phyloP scores from a whole-genome alignment of 2,113 vertebrate species.

The Hemicordylus capensis region DNA sequence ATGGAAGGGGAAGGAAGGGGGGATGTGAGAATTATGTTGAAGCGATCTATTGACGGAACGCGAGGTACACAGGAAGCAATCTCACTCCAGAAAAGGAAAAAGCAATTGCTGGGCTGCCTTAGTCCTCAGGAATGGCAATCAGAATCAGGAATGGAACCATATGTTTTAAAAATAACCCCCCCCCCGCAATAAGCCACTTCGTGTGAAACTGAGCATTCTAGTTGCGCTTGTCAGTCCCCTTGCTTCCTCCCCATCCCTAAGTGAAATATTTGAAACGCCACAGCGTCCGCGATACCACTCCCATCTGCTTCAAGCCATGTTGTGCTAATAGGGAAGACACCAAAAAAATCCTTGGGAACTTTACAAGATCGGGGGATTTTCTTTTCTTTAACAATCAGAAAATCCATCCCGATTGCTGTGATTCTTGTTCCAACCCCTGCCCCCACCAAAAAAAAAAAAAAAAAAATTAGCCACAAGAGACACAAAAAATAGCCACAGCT shows the following conservation, averaged over 20 bases:
- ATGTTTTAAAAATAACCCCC: neutral
- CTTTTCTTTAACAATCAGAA: neutral
- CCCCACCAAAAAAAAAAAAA: too few species aligned
- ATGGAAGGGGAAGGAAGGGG: neutral
- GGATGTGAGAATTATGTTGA: neutral
- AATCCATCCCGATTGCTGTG: too few species aligned
- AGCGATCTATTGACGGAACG: neutral
- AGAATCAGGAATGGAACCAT: neutral
- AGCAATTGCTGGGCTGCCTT: neutral
- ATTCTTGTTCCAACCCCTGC: neutral
- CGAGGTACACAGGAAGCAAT: neutral
- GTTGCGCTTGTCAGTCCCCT: neutral
- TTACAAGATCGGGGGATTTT: neutral
- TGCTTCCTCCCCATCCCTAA: neutral
- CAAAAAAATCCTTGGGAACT: neutral
- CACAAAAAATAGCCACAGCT: neutral
- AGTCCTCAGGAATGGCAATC: too few species aligned
- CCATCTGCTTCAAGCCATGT: neutral
- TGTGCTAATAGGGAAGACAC: neutral
- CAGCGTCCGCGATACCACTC: neutral
- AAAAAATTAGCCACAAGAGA: neutral
- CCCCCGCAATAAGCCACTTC: neutral
- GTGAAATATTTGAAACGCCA: neutral
- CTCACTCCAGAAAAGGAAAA: neutral
- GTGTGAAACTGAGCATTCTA: neutral